Base-by-base conservation (phyloP, 1,140 invertebrate species). In the Ephestia elutella region DNA sequence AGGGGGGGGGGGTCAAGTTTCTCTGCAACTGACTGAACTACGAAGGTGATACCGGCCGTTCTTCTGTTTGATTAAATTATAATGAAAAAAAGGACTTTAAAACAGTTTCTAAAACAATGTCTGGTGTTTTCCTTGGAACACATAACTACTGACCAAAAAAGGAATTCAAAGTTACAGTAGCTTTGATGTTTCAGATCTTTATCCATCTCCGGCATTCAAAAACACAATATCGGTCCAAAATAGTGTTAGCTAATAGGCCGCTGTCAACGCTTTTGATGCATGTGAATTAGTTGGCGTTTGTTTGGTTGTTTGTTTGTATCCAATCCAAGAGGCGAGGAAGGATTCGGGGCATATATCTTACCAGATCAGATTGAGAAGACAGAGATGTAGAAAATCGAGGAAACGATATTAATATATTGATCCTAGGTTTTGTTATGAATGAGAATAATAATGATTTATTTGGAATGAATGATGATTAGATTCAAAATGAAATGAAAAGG, bases 301-400 rank as follows among this genome's bases (percentile, higher is more conserved):
- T 25, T 25, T 25, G 21, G 2, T 25, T 25, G 21, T 25, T 65
- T 17, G 38, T 15, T 44, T 44, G 38, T 44, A 15, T 44, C 38
- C 38, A 44, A 44, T 44, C 38, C 15, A 44, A 25, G 21, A 17
- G 2, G 15, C 13, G 49, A 65, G 65, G 57, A 65, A 67, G 56
- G 56, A 57, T 61, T 57, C 13, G 49, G 66, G 48, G 35, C 49
- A 72, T 78, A 78, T 74, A 78, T 78, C 76, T 74, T 68, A 25
- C 58, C 61, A 66, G 70, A 73, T 71, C 63, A 66, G 70, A 76
- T 78, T 65, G 56, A 57, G 53, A 28, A 17, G 38, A 44, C 38
- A 44, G 13, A 15, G 38, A 44, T 44, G 13, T 44, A 44, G 38
- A 17, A 44, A 15, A 44, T 44, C 8, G 13, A 44, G 38, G 38